phyloP scores from a whole-genome alignment of 2,888 invertebrate genomes.

The Tetheella fluctuosa region DNA sequence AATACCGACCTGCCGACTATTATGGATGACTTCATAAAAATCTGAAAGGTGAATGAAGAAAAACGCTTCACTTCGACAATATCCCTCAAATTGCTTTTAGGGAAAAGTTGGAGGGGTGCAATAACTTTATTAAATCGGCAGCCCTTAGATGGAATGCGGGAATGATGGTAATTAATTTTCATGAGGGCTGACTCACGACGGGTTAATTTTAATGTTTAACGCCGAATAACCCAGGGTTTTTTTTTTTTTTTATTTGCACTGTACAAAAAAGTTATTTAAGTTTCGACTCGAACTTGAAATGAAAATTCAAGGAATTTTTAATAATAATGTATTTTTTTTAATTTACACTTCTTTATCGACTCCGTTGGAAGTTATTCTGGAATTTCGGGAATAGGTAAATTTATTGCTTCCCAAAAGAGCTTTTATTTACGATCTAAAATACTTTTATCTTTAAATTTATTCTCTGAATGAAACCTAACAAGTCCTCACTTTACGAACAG shows the following conservation, averaged over 20 bases:
- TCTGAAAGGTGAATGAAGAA: slow-evolving; percentile 3
- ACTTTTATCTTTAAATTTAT: slow-evolving; percentile 10
- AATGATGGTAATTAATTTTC: slow-evolving; percentile 59
- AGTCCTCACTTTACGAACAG: slow-evolving; percentile 24
- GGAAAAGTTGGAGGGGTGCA: slow-evolving; percentile 38
- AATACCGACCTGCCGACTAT: neutral
- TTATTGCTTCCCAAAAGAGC: neutral
- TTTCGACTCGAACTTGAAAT: neutral
- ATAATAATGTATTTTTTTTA: neutral
- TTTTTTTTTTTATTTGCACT: slow-evolving; percentile 16
- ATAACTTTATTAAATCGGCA: slow-evolving; percentile 56
- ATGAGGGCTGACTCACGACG: slow-evolving; percentile 40
- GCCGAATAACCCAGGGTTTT: slow-evolving; percentile 24
- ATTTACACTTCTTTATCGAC: neutral
- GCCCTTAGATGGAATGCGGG: slow-evolving; percentile 41
- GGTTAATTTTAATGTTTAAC: slow-evolving; percentile 40
- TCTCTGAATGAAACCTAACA: slow-evolving; percentile 17
- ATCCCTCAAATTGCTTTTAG: slow-evolving; percentile 32
- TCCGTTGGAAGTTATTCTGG: neutral
- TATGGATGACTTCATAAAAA: slow-evolving; percentile 17
- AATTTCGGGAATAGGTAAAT: neutral
- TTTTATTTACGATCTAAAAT: neutral
- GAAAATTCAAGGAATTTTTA: slow-evolving; percentile 26
- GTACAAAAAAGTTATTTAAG: no score
- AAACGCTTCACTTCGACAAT: slow-evolving; percentile 15